Evolutionary conservation across 1,140 invertebrate species (phyloP).

Genomic region (Sarcophaga peregrina): DNA sequence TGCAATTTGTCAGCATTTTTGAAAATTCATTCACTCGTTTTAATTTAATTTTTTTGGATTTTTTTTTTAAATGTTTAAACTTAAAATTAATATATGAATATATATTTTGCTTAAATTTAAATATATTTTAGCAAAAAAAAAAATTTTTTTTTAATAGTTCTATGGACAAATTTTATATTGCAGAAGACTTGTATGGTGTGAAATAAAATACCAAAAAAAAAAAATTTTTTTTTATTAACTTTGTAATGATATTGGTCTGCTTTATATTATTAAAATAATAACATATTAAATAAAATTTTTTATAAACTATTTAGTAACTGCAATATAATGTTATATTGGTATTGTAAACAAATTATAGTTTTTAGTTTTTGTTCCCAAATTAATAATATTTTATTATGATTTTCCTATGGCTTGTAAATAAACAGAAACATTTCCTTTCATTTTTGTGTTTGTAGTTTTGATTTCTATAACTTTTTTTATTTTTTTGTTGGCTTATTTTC

Average conservation of each 20-base stretch:
- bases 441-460: neutral
- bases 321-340: neutral
- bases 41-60: neutral
- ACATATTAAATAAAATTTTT: neutral
- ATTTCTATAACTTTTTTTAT: neutral
- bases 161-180: constrained; percentile 26
- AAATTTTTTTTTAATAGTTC: neutral
- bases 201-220: neutral
- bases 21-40: constrained; percentile 15
- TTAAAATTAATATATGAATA: too few relatives aligned
- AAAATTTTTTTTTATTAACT: neutral
- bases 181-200: neutral
- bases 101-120: neutral
- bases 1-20: constrained; percentile 26
- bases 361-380: constrained; percentile 15
- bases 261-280: neutral
- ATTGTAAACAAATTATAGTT: neutral
- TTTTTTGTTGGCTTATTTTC: neutral
- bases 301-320: constrained; percentile 8
- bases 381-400: constrained; percentile 12
- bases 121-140: constrained; percentile 7
- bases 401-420: constrained; percentile 16
- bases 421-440: neutral
- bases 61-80: too few relatives aligned
- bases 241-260: neutral